Evolutionary conservation across 2,888 invertebrate species (phyloP).

Genomic region (Macrophya annulata): DNA sequence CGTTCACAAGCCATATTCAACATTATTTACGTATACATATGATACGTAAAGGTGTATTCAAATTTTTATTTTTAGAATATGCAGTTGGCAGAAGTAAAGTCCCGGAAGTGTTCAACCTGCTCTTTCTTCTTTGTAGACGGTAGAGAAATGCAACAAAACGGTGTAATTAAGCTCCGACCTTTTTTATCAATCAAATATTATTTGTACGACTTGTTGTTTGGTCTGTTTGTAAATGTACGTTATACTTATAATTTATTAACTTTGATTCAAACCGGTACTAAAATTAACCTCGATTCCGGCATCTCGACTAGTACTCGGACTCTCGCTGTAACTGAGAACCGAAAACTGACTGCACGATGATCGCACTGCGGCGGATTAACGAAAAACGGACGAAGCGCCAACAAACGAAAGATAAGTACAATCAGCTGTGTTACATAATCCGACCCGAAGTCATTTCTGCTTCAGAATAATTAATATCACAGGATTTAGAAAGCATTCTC

Average conservation of each 20-base stretch:
- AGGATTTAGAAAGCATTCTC: background rate
- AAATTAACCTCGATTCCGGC: background rate
- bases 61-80: background rate
- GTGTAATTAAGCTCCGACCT: background rate
- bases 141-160: background rate
- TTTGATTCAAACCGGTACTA: conserved; percentile 39
- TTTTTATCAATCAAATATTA: background rate
- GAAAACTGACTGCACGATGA: background rate
- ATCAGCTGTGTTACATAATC: background rate
- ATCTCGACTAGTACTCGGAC: conserved; percentile 10
- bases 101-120: background rate
- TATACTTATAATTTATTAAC: background rate
- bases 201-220: background rate
- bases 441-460: background rate
- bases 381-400: conserved; percentile 33
- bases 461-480: background rate
- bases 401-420: background rate
- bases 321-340: conserved; percentile 13
- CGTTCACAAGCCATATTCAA: conserved; percentile 69
- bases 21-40: background rate
- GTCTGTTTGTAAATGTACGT: background rate
- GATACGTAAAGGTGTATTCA: background rate
- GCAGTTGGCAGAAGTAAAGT: background rate
- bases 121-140: background rate
- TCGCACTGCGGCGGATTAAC: background rate